Percentiles rank a stretch among this genome's conserved stretches.
Conservation (phyloP, 2,113 vertebrate species). For the Merops nubicus region DNA sequence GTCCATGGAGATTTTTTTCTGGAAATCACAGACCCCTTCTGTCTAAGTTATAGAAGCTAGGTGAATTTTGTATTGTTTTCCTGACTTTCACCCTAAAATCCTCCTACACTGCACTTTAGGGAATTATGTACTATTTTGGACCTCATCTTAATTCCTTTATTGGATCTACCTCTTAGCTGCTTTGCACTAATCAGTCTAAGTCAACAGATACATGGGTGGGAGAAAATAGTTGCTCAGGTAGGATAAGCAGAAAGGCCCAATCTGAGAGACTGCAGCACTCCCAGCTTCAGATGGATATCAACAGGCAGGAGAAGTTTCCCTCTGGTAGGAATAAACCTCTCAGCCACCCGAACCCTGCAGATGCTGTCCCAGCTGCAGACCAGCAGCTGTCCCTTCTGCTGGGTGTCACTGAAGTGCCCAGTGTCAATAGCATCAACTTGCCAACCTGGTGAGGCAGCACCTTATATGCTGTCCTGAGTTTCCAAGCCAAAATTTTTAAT, state of each 20-base stretch:
- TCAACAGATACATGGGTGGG: not conserved
- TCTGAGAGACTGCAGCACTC: not conserved
- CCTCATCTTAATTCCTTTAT: not conserved
- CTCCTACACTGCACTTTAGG: not conserved
- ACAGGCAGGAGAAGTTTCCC: not conserved
- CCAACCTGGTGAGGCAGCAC: not conserved
- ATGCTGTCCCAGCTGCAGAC: not conserved
- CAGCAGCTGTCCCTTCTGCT: not conserved
- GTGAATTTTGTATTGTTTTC: not conserved
- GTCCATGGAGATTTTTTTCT: not conserved
- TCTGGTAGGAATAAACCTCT: not conserved
- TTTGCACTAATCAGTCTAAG: not conserved
- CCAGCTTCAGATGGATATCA: accelerated
- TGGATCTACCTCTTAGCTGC: not conserved
- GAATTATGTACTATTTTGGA: not conserved
- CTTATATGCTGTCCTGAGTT: not conserved
- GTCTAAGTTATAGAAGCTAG: not conserved
- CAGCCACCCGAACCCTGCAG: not conserved
- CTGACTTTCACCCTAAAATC: not conserved
- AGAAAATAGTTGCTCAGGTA: not conserved
- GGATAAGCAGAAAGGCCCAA: not conserved
- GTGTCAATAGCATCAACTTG: accelerated
- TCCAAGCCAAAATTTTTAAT: not conserved
- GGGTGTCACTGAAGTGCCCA: accelerated
- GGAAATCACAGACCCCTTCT: not conserved